Percentiles rank a stretch among this genome's conserved stretches.
Evolutionary conservation across 1,140 invertebrate genomes (phyloP).

Genomic region (Latrodectus geometricus): DNA sequence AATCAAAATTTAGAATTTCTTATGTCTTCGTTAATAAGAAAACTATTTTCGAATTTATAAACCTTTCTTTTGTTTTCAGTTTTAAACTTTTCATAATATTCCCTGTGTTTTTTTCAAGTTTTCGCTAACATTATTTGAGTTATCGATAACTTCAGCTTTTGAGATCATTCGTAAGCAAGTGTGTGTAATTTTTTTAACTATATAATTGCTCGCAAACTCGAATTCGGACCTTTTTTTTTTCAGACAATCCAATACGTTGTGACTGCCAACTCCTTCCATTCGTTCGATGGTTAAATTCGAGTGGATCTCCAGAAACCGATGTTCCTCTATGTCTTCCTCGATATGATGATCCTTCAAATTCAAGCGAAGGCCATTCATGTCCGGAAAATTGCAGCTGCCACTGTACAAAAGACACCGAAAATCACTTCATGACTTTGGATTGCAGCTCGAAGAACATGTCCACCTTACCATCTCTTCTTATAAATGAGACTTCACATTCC

Average conservation of each 20-base stretch:
- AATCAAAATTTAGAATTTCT: too few relatives aligned
- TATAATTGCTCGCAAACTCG: too few relatives aligned
- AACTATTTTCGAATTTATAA: too few relatives aligned
- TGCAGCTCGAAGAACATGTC: constrained; percentile 28
- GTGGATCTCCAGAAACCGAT: not conserved
- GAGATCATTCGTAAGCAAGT: too few relatives aligned
- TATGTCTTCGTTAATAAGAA: too few relatives aligned
- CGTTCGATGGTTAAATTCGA: constrained; percentile 7
- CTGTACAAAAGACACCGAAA: not conserved
- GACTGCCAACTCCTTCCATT: constrained; percentile 29
- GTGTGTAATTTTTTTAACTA: too few relatives aligned
- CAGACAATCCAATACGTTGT: constrained; percentile 35
- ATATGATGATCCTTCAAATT: not conserved
- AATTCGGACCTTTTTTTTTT: not conserved
- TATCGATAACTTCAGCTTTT: too few relatives aligned
- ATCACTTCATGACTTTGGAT: constrained; percentile 19
- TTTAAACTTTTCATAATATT: too few relatives aligned
- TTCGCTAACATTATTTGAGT: too few relatives aligned
- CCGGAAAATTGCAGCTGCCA: not conserved
- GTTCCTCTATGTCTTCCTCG: not conserved
- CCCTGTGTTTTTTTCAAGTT: too few relatives aligned
- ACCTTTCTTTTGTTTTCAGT: too few relatives aligned
- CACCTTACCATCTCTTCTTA: not conserved
- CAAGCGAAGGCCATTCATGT: not conserved
- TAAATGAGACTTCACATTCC: not conserved